Evolutionary conservation across 2,113 vertebrate genomes (phyloP).

Genomic region (Calonectris borealis): DNA sequence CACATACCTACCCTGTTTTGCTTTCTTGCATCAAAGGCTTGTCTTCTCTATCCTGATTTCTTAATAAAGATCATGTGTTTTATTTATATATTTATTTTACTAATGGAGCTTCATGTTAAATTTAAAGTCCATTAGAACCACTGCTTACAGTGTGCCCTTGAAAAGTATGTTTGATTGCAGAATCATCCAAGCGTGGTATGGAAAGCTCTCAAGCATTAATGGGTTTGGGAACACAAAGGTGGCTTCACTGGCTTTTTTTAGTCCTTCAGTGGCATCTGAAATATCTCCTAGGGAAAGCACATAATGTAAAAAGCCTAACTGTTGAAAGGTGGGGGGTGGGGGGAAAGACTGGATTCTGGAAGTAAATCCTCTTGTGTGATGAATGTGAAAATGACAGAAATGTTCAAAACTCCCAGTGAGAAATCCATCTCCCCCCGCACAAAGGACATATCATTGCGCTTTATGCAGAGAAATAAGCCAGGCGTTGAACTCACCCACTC

Average conservation of each 20-base stretch:
- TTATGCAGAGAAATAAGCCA: background rate
- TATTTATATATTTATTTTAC: constrained; percentile 53
- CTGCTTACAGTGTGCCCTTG: constrained; percentile 3
- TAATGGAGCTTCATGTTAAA: constrained; percentile 56
- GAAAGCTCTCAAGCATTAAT: constrained; percentile 9
- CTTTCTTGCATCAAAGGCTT: constrained; percentile 42
- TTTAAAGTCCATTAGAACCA: constrained; percentile 51
- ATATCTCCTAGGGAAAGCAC: background rate
- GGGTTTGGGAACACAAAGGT: constrained; percentile 15
- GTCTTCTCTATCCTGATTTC: constrained; percentile 17
- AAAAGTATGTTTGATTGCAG: constrained; percentile 36
- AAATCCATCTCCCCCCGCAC: background rate
- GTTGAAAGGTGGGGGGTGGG: background rate
- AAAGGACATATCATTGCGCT: background rate
- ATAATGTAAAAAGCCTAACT: background rate
- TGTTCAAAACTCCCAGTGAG: background rate
- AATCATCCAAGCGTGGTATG: background rate
- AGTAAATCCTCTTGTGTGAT: background rate
- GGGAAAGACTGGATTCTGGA: background rate
- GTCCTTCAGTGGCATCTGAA: background rate
- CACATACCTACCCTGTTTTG: background rate
- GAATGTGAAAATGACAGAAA: background rate
- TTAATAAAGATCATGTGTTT: constrained; percentile 31
- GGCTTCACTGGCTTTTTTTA: background rate
- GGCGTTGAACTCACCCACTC: background rate